Base-by-base conservation (phyloP, 2,888 invertebrate genomes). In the Aproaerema taeniolella region DNA sequence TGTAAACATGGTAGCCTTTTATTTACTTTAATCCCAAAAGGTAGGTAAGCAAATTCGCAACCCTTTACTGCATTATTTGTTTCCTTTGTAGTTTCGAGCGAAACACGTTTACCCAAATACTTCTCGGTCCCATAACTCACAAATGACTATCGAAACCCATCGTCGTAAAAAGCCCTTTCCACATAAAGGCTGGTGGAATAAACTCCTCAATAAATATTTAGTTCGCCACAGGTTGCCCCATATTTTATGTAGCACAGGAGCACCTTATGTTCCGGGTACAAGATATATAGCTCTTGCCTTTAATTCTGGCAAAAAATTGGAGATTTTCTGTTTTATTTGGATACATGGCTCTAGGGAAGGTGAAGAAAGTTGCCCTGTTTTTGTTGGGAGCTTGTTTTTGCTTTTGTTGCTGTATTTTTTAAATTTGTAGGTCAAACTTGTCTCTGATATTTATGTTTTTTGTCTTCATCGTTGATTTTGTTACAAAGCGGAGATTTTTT, bases 151-250 rank as follows among this genome's bases (percentile, higher is more conserved):
- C 38, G 25, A 34, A 34, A 41, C 43, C 53, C 25, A 28, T 36
- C 48, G 45, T 43, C 53, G 46, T 49, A 53, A 46, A 54, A 46
- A 49, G 41, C 38, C 48, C 46, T 43, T 42, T 40, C 42, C 48
- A 48, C 52, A 50, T 52, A 58, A 58, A 58, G 47, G 44, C 45
- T 40, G n/a, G 38, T 41, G 49, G 54, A 55, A 61, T 59, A 59
- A 55, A 53, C 52, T 52, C 49, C 43, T 52, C 62, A 40, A 55
- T 64, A 64, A 64, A 65, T 64, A 66, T 64, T 64, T 58, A 56
- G 54, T 50, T 53, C 46, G 47, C 50, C 50, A 35, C 42, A 50
- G 54, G 55, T 50, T 50, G 43, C 45, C 50, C 52, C 53, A 38
- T 49, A 53, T 53, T 50, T 54, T 52, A 53, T 47, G 46, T 36